Conservation (phyloP, 2,888 invertebrate species). For the Oligia latruncula region DNA sequence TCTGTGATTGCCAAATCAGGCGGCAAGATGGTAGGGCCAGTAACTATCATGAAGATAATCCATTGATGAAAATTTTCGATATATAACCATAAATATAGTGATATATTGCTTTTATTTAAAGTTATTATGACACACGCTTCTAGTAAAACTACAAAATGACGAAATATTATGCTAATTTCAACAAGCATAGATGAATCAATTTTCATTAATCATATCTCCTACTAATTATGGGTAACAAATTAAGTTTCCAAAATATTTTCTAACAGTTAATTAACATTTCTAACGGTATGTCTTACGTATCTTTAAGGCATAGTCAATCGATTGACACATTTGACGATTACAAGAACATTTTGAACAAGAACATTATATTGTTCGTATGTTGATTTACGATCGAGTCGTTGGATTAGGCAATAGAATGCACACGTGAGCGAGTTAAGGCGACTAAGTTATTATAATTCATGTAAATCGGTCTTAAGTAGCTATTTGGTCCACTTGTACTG, state of each 20-base stretch:
- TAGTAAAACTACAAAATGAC: constrained; percentile 38
- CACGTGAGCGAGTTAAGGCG: constrained; percentile 35
- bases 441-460: constrained; percentile 32
- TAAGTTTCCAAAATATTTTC: constrained; percentile 52
- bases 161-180: constrained; percentile 57
- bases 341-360: constrained; percentile 31
- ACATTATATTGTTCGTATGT: constrained; percentile 30
- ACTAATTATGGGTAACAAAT: constrained; percentile 57
- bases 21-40: neutral
- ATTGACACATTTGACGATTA: constrained; percentile 30
- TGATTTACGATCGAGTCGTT: constrained; percentile 43
- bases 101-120: constrained; percentile 43
- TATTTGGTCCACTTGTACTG: neutral
- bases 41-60: constrained; percentile 2
- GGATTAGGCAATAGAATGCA: constrained; percentile 41
- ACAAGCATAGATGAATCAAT: constrained; percentile 52
- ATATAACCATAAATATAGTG: constrained; percentile 37
- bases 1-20: neutral
- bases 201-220: constrained; percentile 55
- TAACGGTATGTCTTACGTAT: constrained; percentile 42
- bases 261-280: constrained; percentile 49
- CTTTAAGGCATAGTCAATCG: constrained; percentile 4
- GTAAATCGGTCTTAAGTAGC: constrained; percentile 36
- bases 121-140: constrained; percentile 41
- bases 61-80: constrained; percentile 14